phyloP scores from a whole-genome alignment of 2,113 vertebrate species.

The Nibea coibor region DNA sequence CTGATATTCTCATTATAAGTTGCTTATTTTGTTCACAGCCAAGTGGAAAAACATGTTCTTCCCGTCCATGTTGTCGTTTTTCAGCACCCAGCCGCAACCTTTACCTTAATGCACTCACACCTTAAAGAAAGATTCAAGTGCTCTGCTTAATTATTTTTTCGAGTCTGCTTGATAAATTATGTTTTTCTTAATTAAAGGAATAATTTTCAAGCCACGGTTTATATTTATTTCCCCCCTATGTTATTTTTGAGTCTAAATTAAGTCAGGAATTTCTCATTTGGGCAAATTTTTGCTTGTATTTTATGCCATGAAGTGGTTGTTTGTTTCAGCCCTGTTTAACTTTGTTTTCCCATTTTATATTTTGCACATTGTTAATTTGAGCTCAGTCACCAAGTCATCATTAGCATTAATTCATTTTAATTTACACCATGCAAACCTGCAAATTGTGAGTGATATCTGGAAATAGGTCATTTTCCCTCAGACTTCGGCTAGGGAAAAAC shows the following conservation, averaged over 20 bases:
- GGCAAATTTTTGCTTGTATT: neutral
- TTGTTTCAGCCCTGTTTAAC: neutral
- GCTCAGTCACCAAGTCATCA: neutral
- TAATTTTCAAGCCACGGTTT: neutral
- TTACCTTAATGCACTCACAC: slow-evolving; percentile 56
- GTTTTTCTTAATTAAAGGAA: neutral
- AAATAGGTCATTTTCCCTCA: neutral
- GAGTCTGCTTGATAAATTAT: neutral
- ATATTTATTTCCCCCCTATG: neutral
- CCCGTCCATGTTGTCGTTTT: rapidly evolving
- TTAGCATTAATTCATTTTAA: neutral
- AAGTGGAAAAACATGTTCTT: neutral
- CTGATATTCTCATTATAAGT: neutral
- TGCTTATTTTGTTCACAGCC: neutral
- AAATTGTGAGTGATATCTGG: neutral
- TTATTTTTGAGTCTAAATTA: neutral
- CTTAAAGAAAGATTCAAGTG: neutral
- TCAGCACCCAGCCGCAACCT: neutral
- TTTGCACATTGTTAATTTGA: neutral
- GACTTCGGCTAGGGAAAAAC: slow-evolving; percentile 31
- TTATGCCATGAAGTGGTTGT: too few relatives aligned
- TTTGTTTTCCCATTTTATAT: neutral
- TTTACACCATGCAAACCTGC: neutral
- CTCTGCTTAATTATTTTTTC: neutral
- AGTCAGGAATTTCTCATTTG: neutral